Percentiles rank a stretch among this genome's conserved stretches.
Conservation (phyloP, 2,113 vertebrate species). For the Strigops habroptila region DNA sequence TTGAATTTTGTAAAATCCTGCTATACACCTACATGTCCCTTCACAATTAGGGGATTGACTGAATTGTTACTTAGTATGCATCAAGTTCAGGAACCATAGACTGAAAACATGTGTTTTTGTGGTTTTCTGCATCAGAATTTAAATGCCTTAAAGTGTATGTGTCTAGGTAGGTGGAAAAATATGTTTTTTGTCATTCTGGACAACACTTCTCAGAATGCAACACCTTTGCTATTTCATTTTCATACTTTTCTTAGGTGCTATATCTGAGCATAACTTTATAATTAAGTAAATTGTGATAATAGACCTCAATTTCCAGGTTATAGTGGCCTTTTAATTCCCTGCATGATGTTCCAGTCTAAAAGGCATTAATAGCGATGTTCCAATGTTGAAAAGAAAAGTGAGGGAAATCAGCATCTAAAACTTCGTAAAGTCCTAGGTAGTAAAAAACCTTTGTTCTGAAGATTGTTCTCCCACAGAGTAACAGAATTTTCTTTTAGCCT, state of each 20-base stretch:
- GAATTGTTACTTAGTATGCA: not conserved
- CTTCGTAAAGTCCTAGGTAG: conserved; percentile 74
- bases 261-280: conserved; percentile 64
- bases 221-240: not conserved
- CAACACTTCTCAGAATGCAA: not conserved
- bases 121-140: not conserved
- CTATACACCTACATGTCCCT: not conserved
- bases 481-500: conserved; percentile 76
- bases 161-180: not conserved
- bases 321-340: conserved; percentile 68
- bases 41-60: not conserved
- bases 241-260: conserved; percentile 20
- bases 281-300: conserved; percentile 69
- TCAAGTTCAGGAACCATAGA: not conserved
- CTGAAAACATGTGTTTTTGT: not conserved
- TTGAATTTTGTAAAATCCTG: not conserved
- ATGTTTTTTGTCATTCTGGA: not conserved
- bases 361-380: conserved; percentile 71
- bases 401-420: conserved; percentile 76
- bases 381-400: conserved; percentile 73
- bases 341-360: conserved; percentile 66
- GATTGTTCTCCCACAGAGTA: conserved; percentile 78
- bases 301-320: conserved; percentile 57
- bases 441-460: conserved; percentile 76
- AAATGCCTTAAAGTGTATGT: not conserved